Evolutionary conservation across 2,888 invertebrate genomes (phyloP).

Genomic region (Macaria notata): DNA sequence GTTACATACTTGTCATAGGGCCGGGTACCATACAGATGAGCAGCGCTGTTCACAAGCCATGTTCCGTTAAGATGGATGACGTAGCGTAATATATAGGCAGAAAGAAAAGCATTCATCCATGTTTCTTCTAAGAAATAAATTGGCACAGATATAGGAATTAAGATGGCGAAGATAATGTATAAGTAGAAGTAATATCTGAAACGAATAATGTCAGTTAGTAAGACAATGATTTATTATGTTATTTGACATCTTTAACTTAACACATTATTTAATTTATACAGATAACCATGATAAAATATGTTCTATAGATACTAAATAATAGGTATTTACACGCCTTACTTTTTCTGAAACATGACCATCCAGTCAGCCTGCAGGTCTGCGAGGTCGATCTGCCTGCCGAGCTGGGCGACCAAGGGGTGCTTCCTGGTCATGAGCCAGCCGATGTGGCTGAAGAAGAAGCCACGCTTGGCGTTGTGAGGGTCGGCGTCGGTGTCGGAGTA

Average conservation of each 20-base stretch:
- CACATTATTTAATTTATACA: too few species aligned
- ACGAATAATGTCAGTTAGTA: neutral
- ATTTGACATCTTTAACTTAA: too few species aligned
- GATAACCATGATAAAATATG: too few species aligned
- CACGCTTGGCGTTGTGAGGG: constrained; percentile 90
- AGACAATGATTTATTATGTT: too few species aligned
- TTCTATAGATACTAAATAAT: too few species aligned
- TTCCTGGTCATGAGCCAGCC: constrained; percentile 92
- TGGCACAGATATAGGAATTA: constrained; percentile 85
- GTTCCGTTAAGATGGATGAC: constrained; percentile 86
- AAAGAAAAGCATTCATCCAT: constrained; percentile 81
- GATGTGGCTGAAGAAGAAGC: constrained; percentile 94
- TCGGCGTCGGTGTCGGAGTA: constrained; percentile 87
- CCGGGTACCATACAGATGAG: constrained; percentile 89
- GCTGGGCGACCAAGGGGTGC: constrained; percentile 88
- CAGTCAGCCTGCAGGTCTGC: constrained; percentile 88
- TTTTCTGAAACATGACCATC: constrained; percentile 88
- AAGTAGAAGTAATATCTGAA: constrained; percentile 85
- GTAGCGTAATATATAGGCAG: constrained; percentile 84
- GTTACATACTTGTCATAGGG: constrained; percentile 87
- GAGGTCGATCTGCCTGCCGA: constrained; percentile 87
- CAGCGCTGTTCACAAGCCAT: constrained; percentile 92
- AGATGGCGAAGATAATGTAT: constrained; percentile 81
- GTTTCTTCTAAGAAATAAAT: constrained; percentile 87
- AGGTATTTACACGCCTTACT: constrained; percentile 67